Evolutionary conservation across 2,797 vertebrate genomes (phyloP).

Genomic region (Hypotaenidia okinawae): DNA sequence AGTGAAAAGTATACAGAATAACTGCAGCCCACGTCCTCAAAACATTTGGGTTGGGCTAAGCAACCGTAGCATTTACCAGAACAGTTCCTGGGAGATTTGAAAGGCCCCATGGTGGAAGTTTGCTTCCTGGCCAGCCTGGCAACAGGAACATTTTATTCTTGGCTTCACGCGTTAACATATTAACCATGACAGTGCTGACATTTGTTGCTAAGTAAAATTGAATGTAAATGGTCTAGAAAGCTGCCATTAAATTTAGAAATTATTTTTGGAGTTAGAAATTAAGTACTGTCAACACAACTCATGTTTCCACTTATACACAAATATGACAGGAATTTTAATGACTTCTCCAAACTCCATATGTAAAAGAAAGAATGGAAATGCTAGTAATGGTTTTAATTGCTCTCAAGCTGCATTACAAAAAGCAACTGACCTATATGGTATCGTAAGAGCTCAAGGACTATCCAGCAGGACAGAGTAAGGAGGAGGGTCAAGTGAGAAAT

Average conservation of each 20-base stretch:
- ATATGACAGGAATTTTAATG: conserved; percentile 44
- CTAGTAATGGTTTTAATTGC: neutral
- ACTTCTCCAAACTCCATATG: neutral
- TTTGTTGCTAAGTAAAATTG: conserved; percentile 37
- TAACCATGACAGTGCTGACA: conserved; percentile 53
- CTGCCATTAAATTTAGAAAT: conserved; percentile 46
- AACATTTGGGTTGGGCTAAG: neutral
- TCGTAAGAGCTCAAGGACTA: neutral
- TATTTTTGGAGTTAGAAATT: conserved; percentile 54
- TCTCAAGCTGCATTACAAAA: neutral
- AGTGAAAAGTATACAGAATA: neutral
- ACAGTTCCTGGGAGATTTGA: neutral
- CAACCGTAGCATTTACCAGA: neutral
- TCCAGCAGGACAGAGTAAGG: neutral
- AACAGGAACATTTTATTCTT: conserved; percentile 41
- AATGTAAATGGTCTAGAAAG: conserved; percentile 40
- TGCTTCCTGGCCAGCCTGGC: neutral
- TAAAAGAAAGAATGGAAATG: neutral
- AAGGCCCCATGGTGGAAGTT: neutral
- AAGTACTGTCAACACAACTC: conserved; percentile 42
- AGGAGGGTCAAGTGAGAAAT: neutral
- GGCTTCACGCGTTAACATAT: neutral
- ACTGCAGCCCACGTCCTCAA: neutral
- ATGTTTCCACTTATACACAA: neutral
- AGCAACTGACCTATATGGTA: neutral